Evolutionary conservation across 2,888 invertebrate genomes (phyloP), one percentile per base, ranked within the genome.

Genomic region (Drosophila longiperda): DNA sequence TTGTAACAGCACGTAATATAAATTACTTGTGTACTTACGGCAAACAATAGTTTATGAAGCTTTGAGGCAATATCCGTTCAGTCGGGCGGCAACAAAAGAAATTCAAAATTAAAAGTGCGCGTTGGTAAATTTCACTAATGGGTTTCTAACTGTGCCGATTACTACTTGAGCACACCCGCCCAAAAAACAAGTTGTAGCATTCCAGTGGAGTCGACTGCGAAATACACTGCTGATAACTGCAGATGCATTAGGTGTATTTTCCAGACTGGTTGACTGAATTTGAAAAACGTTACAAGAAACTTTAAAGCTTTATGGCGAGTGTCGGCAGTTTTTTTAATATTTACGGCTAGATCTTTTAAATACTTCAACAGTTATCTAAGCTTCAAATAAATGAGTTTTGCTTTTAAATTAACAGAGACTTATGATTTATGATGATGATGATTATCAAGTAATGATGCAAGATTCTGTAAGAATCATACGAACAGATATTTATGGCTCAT

Each of bases 11-110:
- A 26, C 55, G 59, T 29, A 20, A n/a, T 45, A 32, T n/a, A 40
- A 60, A 52, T 48, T 48, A 63, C 50, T 57, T 42, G 48, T 48
- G 48, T 61, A 64, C 62, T 61, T 45, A 20, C 49, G 17, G 57
- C 52, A 70, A 42, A 53, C 49, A 74, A 78, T 74, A 70, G 40
- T 66, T 80, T 66, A 66, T 61, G 26, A 52, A 62, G 61, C 65
- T 72, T 73, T 69, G 66, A 69, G 62, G 69, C 76, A 72, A 81
- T 87, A 87, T 89, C 89, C 84, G 87, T 70, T 85, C 82, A 57
- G 38, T 11, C 34, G 45, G n/a, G n/a, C 23, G 38, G 23, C 53
- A 38, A 54, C 54, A 55, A 68, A 49, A 66, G 59, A 64, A 76
- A 73, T 52, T 48, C 17, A 26, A 75, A 89, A 84, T 71, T 73